A percentile compares a stretch with the other conserved stretches of the same genome.
phyloP scores from a whole-genome alignment of 92 coral and sea anemone species.

The Siderastrea siderea region DNA sequence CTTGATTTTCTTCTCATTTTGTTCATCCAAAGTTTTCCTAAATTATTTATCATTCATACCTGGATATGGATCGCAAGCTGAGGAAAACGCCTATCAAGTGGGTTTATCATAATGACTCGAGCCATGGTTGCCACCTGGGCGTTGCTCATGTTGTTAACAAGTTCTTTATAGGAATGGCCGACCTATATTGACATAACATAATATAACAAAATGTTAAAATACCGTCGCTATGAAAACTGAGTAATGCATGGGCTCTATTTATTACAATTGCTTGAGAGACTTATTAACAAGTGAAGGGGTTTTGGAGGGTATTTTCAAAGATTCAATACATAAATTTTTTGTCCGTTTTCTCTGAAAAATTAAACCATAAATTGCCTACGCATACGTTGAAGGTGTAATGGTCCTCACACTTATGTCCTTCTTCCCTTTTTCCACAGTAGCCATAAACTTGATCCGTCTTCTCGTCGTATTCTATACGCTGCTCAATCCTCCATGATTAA shows the following conservation, averaged over 20 bases:
- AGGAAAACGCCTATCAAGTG: background rate
- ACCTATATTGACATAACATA: background rate
- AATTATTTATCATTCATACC: too few species aligned
- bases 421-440: background rate
- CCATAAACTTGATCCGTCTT: background rate
- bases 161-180: background rate
- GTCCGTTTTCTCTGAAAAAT: background rate
- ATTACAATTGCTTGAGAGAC: too few species aligned
- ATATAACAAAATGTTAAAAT: too few species aligned
- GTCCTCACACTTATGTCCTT: background rate
- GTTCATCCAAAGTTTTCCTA: too few species aligned
- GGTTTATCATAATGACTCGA: constrained; percentile 5
- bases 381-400: background rate
- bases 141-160: background rate
- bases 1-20: too few species aligned
- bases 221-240: too few species aligned
- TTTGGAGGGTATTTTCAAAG: too few species aligned
- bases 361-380: background rate
- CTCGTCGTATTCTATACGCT: background rate
- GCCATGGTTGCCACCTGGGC: background rate
- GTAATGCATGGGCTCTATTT: too few species aligned
- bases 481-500: background rate
- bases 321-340: too few species aligned
- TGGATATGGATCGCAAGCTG: background rate
- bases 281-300: too few species aligned